Base-by-base conservation (phyloP, 2,113 vertebrate species). In the Antennarius striatus region DNA sequence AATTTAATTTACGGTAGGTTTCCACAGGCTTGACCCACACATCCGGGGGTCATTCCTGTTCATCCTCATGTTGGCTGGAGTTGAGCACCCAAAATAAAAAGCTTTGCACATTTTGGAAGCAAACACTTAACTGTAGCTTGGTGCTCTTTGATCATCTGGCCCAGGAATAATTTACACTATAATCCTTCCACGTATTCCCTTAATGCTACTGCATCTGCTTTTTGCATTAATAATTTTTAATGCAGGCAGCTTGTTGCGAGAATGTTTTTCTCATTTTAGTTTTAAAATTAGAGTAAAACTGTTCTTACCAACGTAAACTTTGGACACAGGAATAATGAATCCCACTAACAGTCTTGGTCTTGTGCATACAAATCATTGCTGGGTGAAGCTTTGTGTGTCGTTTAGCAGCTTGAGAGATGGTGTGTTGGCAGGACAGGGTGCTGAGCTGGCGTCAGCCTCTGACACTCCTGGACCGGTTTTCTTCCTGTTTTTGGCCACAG, bases 401-500 rank as follows among this genome's bases (percentile, higher is more conserved):
- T 56, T 60, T 12, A 60, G 61, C 46, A 66, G 11, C 61, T 48
- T 56, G 1, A 48, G 50, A 17, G 71, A 58, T 12, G 49, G 60
- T 58, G 36, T 53, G 46, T 59, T 79, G 81, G 78, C 84, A 79
- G 72, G 15, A 53, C 42, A 42, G 17, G 55, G 47, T 68, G 67
- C 68, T 58, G 68, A 62, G 73, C 68, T 71, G 75, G 77, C 79
- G 69, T 40, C 1, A 50, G 55, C 57, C 58, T 75, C 29, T 76
- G 79, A 75, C 68, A 61, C 71, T 58, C 15, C 68, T 73, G 74
- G 56, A 77, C 66, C 58, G n/a, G 17, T 48, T 55, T 50, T 66
- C 73, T 79, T 84, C 70, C 79, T 83, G 75, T 75, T 81, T 70
- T 83, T 68, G 39, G 56, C 59, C 49, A 8, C 56, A 47, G 42